Evolutionary conservation across 2,797 vertebrate genomes (phyloP).

Genomic region (Hydrocynus forskahlii): DNA sequence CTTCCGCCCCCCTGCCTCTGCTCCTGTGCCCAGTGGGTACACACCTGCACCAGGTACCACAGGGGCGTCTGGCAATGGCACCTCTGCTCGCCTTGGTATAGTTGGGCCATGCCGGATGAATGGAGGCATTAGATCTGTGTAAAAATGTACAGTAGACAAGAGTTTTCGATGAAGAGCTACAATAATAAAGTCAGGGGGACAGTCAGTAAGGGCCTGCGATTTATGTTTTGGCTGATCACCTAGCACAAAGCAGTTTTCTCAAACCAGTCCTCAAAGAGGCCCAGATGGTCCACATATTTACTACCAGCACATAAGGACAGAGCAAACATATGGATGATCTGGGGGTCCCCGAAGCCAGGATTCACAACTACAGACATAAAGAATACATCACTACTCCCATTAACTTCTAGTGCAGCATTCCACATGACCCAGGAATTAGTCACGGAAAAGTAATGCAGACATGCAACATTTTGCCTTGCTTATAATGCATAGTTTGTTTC

Average conservation of each 20-base stretch:
- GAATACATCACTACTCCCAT: background rate
- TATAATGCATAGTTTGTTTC: too few species aligned
- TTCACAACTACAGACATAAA: background rate
- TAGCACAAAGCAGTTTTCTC: too few species aligned
- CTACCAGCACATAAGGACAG: too few species aligned
- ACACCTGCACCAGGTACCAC: constrained; percentile 67
- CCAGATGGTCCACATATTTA: too few species aligned
- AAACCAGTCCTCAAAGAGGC: too few species aligned
- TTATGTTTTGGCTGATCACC: too few species aligned
- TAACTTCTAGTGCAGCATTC: background rate
- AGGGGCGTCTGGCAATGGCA: constrained; percentile 78
- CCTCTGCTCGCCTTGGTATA: constrained; percentile 90
- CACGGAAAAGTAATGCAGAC: background rate
- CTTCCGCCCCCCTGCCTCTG: constrained; percentile 83
- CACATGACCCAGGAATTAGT: background rate
- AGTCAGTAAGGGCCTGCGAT: background rate
- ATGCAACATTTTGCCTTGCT: too few species aligned
- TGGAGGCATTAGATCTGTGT: constrained; percentile 94
- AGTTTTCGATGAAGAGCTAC: background rate
- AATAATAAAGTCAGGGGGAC: background rate
- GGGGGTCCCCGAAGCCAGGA: too few species aligned
- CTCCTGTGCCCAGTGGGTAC: constrained; percentile 71
- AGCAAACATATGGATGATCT: too few species aligned
- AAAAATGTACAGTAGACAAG: background rate
- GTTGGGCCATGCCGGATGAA: constrained; percentile 98